Evolutionary conservation across 2,888 invertebrate species (phyloP).

Genomic region (Ichneumon xanthorius): DNA sequence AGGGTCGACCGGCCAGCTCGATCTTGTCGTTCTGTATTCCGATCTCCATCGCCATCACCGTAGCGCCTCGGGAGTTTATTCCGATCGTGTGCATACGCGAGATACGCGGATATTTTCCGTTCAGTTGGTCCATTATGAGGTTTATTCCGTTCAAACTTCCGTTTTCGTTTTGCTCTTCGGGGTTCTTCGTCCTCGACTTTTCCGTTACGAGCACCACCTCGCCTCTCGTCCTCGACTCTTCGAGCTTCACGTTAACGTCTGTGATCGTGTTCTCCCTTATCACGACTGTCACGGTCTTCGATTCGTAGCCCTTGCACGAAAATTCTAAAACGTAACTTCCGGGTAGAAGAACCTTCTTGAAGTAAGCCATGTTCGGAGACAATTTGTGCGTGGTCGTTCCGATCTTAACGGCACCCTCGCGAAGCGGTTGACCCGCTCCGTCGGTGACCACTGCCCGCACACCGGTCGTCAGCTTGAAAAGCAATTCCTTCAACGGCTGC

Average conservation of each 20-base stretch:
- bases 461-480: constrained; percentile 79
- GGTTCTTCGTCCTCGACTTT: constrained; percentile 36
- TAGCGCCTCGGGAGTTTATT: constrained; percentile 70
- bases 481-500: constrained; percentile 78
- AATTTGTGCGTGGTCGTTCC: constrained; percentile 88
- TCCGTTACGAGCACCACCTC: constrained; percentile 51
- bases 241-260: constrained; percentile 80
- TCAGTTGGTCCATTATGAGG: constrained; percentile 76
- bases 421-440: constrained; percentile 87
- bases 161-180: constrained; percentile 5
- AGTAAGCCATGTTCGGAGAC: constrained; percentile 89
- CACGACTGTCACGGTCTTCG: constrained; percentile 84
- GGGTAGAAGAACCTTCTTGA: constrained; percentile 90
- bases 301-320: constrained; percentile 87
- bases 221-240: constrained; percentile 51
- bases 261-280: constrained; percentile 84
- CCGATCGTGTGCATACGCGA: constrained; percentile 79
- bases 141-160: constrained; percentile 66
- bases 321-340: constrained; percentile 89
- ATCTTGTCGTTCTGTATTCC: constrained; percentile 71
- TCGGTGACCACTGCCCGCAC: constrained; percentile 87
- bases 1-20: constrained; percentile 71
- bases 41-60: constrained; percentile 79
- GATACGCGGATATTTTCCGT: constrained; percentile 77
- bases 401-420: constrained; percentile 90